These are phyloP conservation scores for Isaurus tuberculatus DNA, from an alignment of 92 coral and sea anemone genomes.

Conservation along the genomic window DNA sequence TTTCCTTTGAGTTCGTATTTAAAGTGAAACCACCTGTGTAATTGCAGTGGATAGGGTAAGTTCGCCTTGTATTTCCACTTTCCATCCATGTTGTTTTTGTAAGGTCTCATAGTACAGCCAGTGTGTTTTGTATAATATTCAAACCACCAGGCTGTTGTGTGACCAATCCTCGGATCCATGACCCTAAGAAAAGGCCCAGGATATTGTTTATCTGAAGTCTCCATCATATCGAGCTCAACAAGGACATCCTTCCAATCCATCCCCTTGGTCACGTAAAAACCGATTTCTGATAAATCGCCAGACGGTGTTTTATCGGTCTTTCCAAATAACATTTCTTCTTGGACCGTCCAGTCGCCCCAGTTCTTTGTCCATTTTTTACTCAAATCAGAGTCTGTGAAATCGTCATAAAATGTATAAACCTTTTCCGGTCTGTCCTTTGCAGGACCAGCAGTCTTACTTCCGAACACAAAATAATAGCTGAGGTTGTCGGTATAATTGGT, in stretches of 20 bases:
- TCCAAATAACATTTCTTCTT: constrained; percentile 59
- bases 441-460: constrained; percentile 55
- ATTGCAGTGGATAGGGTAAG: constrained; percentile 55
- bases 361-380: constrained; percentile 58
- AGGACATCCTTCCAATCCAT: constrained; percentile 75
- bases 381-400: constrained; percentile 57
- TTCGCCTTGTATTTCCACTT: constrained; percentile 60
- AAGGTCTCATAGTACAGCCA: constrained; percentile 83
- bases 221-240: constrained; percentile 83
- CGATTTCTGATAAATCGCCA: constrained; percentile 61
- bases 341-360: constrained; percentile 63
- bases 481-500: constrained; percentile 34
- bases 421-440: constrained; percentile 60
- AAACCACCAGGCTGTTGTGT: constrained; percentile 91
- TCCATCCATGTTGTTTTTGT: constrained; percentile 64
- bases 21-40: too few species aligned
- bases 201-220: constrained; percentile 45
- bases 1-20: too few species aligned
- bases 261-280: constrained; percentile 69
- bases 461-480: constrained; percentile 65
- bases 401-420: constrained; percentile 71
- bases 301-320: constrained; percentile 63
- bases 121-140: constrained; percentile 61
- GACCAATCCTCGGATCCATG: constrained; percentile 35
- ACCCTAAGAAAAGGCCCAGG: constrained; percentile 82